phyloP scores from a whole-genome alignment of 92 coral and sea anemone species.

The Porites rus region DNA sequence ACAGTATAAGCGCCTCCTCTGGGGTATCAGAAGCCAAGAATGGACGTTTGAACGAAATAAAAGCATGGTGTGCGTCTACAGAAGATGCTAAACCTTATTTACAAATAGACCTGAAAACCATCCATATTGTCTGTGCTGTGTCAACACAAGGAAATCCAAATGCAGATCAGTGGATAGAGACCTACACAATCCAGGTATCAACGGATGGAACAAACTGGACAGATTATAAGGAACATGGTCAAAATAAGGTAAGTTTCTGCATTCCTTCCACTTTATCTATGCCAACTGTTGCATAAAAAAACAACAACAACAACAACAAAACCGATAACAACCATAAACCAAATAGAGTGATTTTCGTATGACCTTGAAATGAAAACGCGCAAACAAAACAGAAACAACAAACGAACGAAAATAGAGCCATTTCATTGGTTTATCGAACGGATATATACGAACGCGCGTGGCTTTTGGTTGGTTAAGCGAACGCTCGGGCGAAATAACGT shows the following conservation, averaged over 20 bases:
- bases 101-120: constrained; percentile 27
- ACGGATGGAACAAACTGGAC: constrained; percentile 25
- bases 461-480: no score
- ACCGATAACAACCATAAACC: no score
- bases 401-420: no score
- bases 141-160: constrained; percentile 39
- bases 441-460: no score
- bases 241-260: neutral
- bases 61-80: constrained; percentile 41
- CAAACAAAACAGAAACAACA: no score
- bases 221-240: constrained; percentile 1
- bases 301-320: no score
- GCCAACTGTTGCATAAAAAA: no score
- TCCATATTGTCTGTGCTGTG: constrained; percentile 33
- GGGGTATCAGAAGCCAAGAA: constrained; percentile 29
- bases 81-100: constrained; percentile 20
- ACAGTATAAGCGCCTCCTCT: constrained; percentile 20
- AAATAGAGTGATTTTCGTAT: no score
- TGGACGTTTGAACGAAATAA: constrained; percentile 35
- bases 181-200: constrained; percentile 24
- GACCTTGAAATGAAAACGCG: no score
- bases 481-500: no score
- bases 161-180: constrained; percentile 31
- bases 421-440: no score
- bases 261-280: neutral